phyloP scores from a whole-genome alignment of 2,113 vertebrate species.

The Emydura subglobosa region DNA sequence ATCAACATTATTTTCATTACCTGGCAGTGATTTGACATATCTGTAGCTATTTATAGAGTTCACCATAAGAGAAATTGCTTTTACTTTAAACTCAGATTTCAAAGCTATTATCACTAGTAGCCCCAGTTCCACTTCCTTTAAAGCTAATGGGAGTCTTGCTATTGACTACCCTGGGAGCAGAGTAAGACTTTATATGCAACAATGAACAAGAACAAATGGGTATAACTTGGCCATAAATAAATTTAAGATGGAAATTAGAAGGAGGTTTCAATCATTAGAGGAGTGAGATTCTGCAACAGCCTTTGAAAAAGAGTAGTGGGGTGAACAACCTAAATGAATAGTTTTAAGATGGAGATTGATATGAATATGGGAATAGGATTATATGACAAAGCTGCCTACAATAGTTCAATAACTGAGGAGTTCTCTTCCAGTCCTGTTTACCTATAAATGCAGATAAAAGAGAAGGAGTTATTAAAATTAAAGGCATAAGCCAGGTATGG shows the following conservation, averaged over 20 bases:
- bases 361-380: not conserved
- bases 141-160: not conserved
- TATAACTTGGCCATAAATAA: not conserved
- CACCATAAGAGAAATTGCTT: not conserved
- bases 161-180: not conserved
- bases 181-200: not conserved
- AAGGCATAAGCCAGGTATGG: rapidly evolving
- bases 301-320: not conserved
- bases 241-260: not conserved
- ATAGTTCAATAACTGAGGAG: not conserved
- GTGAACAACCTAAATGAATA: not conserved
- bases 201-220: not conserved
- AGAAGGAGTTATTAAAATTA: not conserved
- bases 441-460: not conserved
- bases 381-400: not conserved
- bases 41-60: not conserved
- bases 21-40: not conserved
- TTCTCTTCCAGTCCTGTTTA: not conserved
- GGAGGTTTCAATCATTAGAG: not conserved
- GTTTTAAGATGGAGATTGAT: not conserved
- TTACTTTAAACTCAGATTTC: not conserved
- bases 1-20: not conserved
- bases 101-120: not conserved
- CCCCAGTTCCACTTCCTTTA: not conserved
- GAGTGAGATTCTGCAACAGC: not conserved